phyloP scores from a whole-genome alignment of 2,113 vertebrate genomes.

The Ovis aries region DNA sequence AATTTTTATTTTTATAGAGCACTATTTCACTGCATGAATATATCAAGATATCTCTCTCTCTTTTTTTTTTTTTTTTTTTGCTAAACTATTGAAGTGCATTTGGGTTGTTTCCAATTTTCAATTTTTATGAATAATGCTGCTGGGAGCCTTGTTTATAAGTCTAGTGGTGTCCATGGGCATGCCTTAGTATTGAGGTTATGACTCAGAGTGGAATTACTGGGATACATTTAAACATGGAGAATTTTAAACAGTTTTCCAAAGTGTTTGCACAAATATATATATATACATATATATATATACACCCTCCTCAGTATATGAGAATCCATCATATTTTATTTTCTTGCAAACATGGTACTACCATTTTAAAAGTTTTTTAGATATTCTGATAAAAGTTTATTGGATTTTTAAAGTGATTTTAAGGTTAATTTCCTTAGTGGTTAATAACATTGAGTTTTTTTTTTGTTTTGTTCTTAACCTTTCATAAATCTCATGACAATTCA shows the following conservation, averaged over 20 bases:
- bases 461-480: background rate
- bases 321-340: background rate
- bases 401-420: background rate
- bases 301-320: background rate
- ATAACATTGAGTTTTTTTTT: background rate
- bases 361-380: background rate
- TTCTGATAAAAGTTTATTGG: background rate
- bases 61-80: no score
- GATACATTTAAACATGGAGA: background rate
- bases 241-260: background rate
- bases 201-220: background rate
- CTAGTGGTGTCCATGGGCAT: background rate
- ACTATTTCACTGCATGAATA: background rate
- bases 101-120: background rate
- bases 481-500: background rate
- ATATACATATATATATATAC: background rate
- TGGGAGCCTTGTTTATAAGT: background rate
- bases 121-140: background rate
- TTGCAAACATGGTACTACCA: background rate
- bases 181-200: background rate
- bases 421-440: background rate
- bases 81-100: background rate
- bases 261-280: background rate
- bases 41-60: background rate
- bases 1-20: background rate